A percentile compares a stretch with the other conserved stretches of the same genome.
These are phyloP conservation scores for Alitta virens DNA, from an alignment of 2,888 invertebrate species.

Conservation along the genomic window DNA sequence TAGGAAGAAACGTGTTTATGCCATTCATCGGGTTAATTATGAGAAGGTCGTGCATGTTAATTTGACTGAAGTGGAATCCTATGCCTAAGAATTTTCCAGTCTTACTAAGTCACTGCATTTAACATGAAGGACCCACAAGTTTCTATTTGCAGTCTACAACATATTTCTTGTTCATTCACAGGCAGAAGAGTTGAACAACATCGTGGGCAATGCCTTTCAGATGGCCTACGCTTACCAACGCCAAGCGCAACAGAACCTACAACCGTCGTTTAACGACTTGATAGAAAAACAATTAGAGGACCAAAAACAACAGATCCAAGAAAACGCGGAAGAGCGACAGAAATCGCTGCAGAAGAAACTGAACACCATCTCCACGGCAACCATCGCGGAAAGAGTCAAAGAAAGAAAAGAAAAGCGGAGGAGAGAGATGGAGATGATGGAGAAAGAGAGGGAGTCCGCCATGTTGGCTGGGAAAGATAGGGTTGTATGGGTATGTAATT, in stretches of 20 bases:
- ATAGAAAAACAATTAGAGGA: slow-evolving; percentile 50
- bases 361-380: slow-evolving; percentile 45
- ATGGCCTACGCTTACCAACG: slow-evolving; percentile 83
- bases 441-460: slow-evolving; percentile 21
- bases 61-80: too few species aligned
- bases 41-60: too few species aligned
- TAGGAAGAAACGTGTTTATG: too few species aligned
- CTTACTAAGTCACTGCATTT: too few species aligned
- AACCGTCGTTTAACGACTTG: slow-evolving; percentile 53
- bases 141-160: too few species aligned
- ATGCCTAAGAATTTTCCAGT: too few species aligned
- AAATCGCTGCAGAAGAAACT: slow-evolving; percentile 34
- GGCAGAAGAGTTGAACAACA: slow-evolving; percentile 83
- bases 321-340: slow-evolving; percentile 28
- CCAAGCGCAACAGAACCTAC: slow-evolving; percentile 27
- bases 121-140: too few species aligned
- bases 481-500: slow-evolving; percentile 25
- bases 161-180: slow-evolving; percentile 57
- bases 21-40: too few species aligned
- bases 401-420: slow-evolving; percentile 44
- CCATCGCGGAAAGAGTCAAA: slow-evolving; percentile 39
- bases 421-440: slow-evolving; percentile 31
- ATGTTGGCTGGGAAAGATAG: slow-evolving; percentile 23
- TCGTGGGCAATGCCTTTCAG: slow-evolving; percentile 88
- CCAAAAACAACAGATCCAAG: slow-evolving; percentile 42